phyloP scores from a whole-genome alignment of 2,888 invertebrate genomes.

The Hyalella azteca region DNA sequence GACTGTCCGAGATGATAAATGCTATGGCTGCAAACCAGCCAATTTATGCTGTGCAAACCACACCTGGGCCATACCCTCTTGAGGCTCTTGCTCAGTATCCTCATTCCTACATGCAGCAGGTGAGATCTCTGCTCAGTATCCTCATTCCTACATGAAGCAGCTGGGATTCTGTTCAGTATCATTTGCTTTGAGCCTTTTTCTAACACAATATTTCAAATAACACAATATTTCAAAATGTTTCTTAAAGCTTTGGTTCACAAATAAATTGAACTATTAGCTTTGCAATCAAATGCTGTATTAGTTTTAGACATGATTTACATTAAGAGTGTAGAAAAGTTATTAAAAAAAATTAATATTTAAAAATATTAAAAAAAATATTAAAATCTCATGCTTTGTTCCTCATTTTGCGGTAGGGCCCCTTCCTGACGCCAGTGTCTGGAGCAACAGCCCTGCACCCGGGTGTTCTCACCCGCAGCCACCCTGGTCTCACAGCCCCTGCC shows the following conservation, averaged over 20 bases:
- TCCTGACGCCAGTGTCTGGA: constrained; percentile 24
- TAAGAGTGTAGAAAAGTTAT: too few relatives aligned
- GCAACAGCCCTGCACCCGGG: constrained; percentile 15
- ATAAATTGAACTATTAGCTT: too few relatives aligned
- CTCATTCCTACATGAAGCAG: constrained; percentile 40
- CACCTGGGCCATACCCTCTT: constrained; percentile 45
- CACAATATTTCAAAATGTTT: too few relatives aligned
- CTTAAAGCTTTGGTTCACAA: too few relatives aligned
- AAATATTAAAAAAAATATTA: too few relatives aligned
- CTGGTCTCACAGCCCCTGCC: neutral
- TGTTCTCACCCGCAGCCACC: neutral
- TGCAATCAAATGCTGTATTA: too few relatives aligned
- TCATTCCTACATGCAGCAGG: constrained; percentile 38
- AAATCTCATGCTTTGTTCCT: too few relatives aligned
- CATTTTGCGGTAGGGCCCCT: constrained; percentile 31
- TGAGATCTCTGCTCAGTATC: constrained; percentile 52
- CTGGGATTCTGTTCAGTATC: constrained; percentile 51
- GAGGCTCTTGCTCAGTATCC: constrained; percentile 58
- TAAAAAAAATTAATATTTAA: too few relatives aligned
- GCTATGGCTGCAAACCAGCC: constrained; percentile 58
- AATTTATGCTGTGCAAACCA: constrained; percentile 55
- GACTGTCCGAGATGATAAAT: constrained; percentile 57
- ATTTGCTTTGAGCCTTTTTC: too few relatives aligned
- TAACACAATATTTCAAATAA: too few relatives aligned
- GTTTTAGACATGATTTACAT: too few relatives aligned